A percentile compares a stretch with the other conserved stretches of the same genome.
Conservation (phyloP, 1,140 invertebrate genomes). For the Tetramorium simillimum region DNA sequence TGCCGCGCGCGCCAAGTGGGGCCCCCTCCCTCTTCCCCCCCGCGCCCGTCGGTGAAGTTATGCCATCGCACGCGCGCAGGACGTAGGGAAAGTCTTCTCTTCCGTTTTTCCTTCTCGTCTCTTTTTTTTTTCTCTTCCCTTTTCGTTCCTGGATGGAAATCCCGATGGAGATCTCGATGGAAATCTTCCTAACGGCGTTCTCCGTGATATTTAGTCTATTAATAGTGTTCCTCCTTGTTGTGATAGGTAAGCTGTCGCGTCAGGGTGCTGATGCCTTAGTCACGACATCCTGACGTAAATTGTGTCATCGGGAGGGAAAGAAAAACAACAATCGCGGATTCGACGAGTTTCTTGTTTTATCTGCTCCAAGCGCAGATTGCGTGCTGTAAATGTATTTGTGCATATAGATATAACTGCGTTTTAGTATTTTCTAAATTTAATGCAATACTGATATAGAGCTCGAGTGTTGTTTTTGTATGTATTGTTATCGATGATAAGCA, state of each 20-base stretch:
- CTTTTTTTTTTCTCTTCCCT: background rate
- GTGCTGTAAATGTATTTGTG: background rate
- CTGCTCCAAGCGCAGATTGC: background rate
- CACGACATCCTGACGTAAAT: background rate
- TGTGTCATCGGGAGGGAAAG: constrained; percentile 21
- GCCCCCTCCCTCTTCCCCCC: too few relatives aligned
- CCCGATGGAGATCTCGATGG: constrained; percentile 79
- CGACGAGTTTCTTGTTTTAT: background rate
- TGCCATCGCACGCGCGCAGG: constrained; percentile 38
- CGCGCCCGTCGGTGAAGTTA: too few relatives aligned
- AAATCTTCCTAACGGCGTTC: constrained; percentile 83
- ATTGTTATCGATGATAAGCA: background rate
- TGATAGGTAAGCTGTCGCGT: constrained; percentile 81
- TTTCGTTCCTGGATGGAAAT: constrained; percentile 33
- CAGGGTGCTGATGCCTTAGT: background rate
- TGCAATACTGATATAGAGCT: background rate
- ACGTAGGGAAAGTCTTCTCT: constrained; percentile 30
- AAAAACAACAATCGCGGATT: background rate
- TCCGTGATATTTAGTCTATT: constrained; percentile 84
- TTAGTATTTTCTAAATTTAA: constrained; percentile 19
- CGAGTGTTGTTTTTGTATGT: background rate
- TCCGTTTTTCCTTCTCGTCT: background rate
- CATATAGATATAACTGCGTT: background rate
- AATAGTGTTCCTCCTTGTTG: constrained; percentile 84
- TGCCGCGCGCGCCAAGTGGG: background rate